phyloP scores from a whole-genome alignment of 2,888 invertebrate species.

The Yponomeuta plumbellus region DNA sequence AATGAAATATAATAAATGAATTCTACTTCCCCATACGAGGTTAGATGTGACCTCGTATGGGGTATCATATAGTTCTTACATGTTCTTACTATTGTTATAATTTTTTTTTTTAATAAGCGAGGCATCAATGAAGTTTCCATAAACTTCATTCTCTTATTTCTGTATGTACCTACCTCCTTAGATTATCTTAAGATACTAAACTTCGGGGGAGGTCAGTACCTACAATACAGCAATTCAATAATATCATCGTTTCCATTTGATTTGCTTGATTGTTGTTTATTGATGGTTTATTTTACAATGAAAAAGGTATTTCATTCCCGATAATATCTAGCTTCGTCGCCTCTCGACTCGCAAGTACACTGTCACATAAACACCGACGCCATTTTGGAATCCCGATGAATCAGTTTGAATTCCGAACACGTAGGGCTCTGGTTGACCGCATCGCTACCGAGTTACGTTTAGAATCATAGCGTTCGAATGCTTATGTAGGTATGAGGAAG shows the following conservation, averaged over 20 bases:
- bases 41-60: no score
- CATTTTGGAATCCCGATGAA: conserved; percentile 61
- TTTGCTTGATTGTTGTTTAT: not conserved
- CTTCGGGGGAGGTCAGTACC: no score
- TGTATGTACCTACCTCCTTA: no score
- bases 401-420: conserved; percentile 60
- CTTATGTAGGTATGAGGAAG: conserved; percentile 20
- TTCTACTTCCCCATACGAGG: no score
- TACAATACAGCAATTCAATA: not conserved
- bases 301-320: not conserved
- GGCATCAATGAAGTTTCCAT: no score
- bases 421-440: conserved; percentile 42
- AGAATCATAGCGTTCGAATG: conserved; percentile 19
- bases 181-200: no score
- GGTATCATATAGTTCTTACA: no score
- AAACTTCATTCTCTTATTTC: no score
- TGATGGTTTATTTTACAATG: not conserved
- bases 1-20: no score
- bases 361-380: conserved; percentile 28
- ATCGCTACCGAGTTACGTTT: conserved; percentile 33
- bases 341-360: conserved; percentile 20
- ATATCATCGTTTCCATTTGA: not conserved
- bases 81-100: no score
- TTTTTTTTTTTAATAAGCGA: no score
- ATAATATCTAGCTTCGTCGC: not conserved